Percentiles rank a stretch among this genome's conserved stretches.
Evolutionary conservation across 2,113 vertebrate genomes (phyloP).

Genomic region (Psittacara wagleri): DNA sequence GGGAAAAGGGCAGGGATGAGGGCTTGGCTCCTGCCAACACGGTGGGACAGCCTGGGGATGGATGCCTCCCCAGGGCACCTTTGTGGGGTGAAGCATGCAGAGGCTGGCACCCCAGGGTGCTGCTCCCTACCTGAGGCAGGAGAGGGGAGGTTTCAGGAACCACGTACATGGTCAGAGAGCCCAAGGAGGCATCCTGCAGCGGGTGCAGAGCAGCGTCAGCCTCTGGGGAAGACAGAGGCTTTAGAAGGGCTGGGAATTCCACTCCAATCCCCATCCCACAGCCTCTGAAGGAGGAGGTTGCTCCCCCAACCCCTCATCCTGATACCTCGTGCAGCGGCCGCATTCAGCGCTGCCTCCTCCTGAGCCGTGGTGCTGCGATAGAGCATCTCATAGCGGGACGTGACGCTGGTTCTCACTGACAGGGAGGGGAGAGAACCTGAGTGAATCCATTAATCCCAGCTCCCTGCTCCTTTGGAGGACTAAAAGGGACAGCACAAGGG

Average conservation of each 20-base stretch:
- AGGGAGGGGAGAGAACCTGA: background rate
- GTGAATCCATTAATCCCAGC: background rate
- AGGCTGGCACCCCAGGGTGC: background rate
- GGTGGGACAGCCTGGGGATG: accelerated
- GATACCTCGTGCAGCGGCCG: constrained; percentile 75
- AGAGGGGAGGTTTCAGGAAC: constrained; percentile 81
- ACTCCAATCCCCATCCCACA: background rate
- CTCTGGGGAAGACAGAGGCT: constrained; percentile 67
- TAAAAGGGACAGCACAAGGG: background rate
- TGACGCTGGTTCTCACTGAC: constrained; percentile 79
- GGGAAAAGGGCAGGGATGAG: background rate
- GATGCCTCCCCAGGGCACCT: background rate
- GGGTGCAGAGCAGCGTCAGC: constrained; percentile 78
- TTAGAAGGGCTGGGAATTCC: background rate
- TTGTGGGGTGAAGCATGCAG: accelerated
- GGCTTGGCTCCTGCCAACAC: background rate
- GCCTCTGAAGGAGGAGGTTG: background rate
- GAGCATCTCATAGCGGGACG: constrained; percentile 78
- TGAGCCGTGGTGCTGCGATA: constrained; percentile 81
- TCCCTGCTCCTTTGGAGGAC: accelerated
- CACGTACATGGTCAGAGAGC: constrained; percentile 87
- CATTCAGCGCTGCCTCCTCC: constrained; percentile 84
- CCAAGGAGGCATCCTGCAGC: constrained; percentile 74
- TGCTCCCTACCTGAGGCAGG: constrained; percentile 81
- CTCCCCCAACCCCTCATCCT: accelerated